A percentile compares a stretch with the other conserved stretches of the same genome.
phyloP scores from a whole-genome alignment of 1,140 invertebrate genomes.

The Gryon sp. region DNA sequence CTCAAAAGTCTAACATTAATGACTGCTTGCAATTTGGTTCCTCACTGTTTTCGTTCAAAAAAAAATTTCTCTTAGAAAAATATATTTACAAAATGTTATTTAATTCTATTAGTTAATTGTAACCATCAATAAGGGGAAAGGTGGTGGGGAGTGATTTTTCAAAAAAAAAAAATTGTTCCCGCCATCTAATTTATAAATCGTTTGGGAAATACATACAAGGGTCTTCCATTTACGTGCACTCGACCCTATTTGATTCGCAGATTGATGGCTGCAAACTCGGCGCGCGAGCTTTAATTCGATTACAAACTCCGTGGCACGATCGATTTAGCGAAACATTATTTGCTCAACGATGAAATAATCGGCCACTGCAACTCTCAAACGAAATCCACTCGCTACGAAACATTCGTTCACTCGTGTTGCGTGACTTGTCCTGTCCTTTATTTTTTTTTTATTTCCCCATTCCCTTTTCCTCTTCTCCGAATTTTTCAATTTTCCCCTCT shows the following conservation, averaged over 20 bases:
- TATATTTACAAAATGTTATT: too few species aligned
- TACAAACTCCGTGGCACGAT: conserved; percentile 62
- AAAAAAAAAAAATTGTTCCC: too few species aligned
- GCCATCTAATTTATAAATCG: conserved; percentile 63
- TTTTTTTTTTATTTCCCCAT: conserved; percentile 6
- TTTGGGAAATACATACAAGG: conserved; percentile 62
- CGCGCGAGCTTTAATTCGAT: conserved; percentile 64
- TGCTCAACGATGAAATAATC: conserved; percentile 65
- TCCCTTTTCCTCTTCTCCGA: conserved; percentile 8
- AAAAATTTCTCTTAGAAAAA: too few species aligned
- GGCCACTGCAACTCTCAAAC: conserved; percentile 30
- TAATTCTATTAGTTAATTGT: too few species aligned
- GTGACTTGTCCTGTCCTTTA: conserved; percentile 51
- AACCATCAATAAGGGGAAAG: too few species aligned
- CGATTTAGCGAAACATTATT: conserved; percentile 62
- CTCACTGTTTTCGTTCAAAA: too few species aligned
- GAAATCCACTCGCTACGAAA: too few species aligned
- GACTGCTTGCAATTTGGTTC: too few species aligned
- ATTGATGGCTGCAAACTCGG: conserved; percentile 59
- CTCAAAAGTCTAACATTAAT: too few species aligned
- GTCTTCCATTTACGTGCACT: conserved; percentile 66
- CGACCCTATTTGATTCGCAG: conserved; percentile 65
- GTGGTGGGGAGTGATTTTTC: too few species aligned
- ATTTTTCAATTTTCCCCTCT: too few species aligned
- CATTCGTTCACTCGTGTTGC: conserved; percentile 17